Base-by-base conservation (phyloP, 2,797 vertebrate genomes). In the Dallia pectoralis region DNA sequence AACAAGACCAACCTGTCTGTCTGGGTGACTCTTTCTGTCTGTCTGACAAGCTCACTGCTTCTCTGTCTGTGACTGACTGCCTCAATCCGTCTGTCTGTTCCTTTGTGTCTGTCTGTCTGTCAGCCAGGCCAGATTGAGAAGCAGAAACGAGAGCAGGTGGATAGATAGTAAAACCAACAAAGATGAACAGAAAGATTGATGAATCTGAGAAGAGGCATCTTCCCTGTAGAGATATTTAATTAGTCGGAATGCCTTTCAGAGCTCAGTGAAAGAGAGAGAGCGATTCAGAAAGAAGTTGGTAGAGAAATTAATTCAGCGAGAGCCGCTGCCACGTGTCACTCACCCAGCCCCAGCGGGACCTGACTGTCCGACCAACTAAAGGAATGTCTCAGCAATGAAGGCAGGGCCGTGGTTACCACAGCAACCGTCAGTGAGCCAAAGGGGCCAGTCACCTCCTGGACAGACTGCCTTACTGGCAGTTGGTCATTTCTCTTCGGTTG, bases 391-490 rank as follows among this genome's bases (percentile, higher is more conserved):
- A 30, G 75, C 59, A 79, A 80, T 18, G 4, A 68, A 53, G 25
- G 59, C 51, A 72, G 71, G 67, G 76, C 66, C 78, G 70, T 7
- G 0, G 91, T 92, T 86, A 81, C 91, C 84, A 81, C 86, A 78
- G 87, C 85, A 92, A 92, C 91, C 36, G 76, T 78, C 83, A 82
- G 75, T 77, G 82, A 83, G 72, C 84, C 90, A 88, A 87, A 75
- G 74, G 79, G 80, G 83, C 73, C 29, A 53, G 30, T 49, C 49
- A n/a, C 19, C 70, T 67, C 84, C 74, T 80, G 87, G 85, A 88
- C 77, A 74, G 78, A 81, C 76, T 75, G 77, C 80, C 76, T 75
- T 88, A 91, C 36, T 87, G 89, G 88, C 88, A 84, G 80, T 56
- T 85, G 80, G 62, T 66, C 11, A 27, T 48, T 47, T 49, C 8